These are phyloP conservation scores for Troides oblongomaculatus DNA, from an alignment of 2,888 invertebrate genomes.

Conservation along the genomic window DNA sequence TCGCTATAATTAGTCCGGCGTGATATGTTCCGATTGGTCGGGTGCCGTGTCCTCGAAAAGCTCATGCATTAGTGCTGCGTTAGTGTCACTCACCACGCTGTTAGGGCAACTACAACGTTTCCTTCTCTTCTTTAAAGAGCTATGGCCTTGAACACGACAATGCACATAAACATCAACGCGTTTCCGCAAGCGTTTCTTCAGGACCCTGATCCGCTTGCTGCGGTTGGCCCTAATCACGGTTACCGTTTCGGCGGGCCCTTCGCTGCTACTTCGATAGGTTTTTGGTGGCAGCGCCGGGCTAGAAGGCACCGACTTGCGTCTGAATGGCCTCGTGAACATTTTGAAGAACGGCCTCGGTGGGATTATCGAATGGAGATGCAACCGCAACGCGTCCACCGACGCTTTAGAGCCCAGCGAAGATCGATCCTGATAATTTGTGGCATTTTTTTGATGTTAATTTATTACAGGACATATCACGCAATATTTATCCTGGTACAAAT, in stretches of 20 bases:
- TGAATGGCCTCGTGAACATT: conserved; percentile 83
- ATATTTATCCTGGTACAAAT: no score
- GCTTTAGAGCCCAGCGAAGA: conserved; percentile 77
- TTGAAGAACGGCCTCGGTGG: conserved; percentile 82
- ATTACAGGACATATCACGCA: background rate
- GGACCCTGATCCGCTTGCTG: conserved; percentile 57
- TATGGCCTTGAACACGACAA: conserved; percentile 61
- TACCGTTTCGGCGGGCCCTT: conserved; percentile 74
- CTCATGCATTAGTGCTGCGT: conserved; percentile 37
- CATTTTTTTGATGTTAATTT: conserved; percentile 11
- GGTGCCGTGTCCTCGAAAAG: conserved; percentile 17
- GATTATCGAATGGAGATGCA: conserved; percentile 78
- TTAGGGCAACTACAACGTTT: conserved; percentile 64
- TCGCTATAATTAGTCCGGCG: conserved; percentile 54
- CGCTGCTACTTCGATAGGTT: conserved; percentile 73
- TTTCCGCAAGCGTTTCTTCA: conserved; percentile 66
- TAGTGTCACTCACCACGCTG: conserved; percentile 78
- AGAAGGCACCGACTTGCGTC: conserved; percentile 84
- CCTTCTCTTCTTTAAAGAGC: conserved; percentile 53
- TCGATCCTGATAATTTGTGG: conserved; percentile 63
- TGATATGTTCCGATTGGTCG: conserved; percentile 13
- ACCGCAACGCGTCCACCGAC: conserved; percentile 74
- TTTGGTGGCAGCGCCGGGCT: conserved; percentile 82
- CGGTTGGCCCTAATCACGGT: conserved; percentile 57
- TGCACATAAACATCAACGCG: conserved; percentile 74